phyloP scores from a whole-genome alignment of 1,140 invertebrate genomes.

The Leptinotarsa undecemlineata region DNA sequence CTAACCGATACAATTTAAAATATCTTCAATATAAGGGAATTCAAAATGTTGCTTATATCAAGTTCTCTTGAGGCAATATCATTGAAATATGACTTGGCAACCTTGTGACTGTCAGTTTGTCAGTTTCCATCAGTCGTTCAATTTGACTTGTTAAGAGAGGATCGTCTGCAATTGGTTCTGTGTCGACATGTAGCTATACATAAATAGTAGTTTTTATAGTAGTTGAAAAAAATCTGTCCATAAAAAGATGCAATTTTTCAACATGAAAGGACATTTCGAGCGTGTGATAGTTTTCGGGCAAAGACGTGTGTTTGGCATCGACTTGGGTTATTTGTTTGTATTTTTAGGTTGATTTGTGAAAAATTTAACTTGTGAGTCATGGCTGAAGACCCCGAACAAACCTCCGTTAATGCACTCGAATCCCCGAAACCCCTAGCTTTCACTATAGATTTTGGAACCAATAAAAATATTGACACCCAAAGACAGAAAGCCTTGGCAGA shows the following conservation, averaged over 20 bases:
- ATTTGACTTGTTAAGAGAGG: neutral
- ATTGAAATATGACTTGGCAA: neutral
- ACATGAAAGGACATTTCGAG: too few species aligned
- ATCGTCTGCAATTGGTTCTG: neutral
- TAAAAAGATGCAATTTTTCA: neutral
- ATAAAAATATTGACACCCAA: conserved; percentile 64
- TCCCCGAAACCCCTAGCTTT: conserved; percentile 61
- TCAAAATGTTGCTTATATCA: too few species aligned
- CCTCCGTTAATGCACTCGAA: conserved; percentile 37
- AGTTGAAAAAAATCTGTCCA: neutral
- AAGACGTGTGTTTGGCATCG: neutral
- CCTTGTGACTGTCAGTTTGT: neutral
- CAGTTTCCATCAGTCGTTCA: neutral
- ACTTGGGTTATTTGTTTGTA: conserved; percentile 20
- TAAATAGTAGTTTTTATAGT: neutral
- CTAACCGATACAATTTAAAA: too few species aligned
- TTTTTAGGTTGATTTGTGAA: conserved; percentile 15
- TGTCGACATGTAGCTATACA: neutral
- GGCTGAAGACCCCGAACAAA: conserved; percentile 20
- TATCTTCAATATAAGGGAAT: too few species aligned
- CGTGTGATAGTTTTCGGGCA: neutral
- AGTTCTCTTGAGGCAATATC: neutral
- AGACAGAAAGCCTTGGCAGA: conserved; percentile 69
- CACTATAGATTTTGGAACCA: conserved; percentile 70
- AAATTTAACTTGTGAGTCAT: conserved; percentile 25